Base-by-base conservation (phyloP, 2,113 vertebrate species). In the zebrafish (Danio rerio) region DNA sequence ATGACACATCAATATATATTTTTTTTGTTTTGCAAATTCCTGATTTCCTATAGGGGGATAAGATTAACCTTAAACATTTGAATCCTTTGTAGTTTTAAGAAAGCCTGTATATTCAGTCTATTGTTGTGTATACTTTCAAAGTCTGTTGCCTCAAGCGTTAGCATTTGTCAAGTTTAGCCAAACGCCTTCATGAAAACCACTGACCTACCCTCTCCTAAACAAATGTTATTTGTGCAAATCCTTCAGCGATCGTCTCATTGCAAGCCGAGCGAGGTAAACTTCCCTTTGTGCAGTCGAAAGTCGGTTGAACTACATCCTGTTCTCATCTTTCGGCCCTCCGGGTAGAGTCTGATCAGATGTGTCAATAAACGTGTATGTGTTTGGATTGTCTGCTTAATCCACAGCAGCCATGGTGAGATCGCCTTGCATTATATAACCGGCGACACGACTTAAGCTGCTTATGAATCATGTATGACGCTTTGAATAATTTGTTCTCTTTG, bases 401-500 rank as follows among this genome's bases (percentile, higher is more conserved):
- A 74, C 7, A 5, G 21, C 47, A 20, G 66, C 62, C 77, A 74
- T 15, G 43, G 9, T 55, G 63, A 83, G 16, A 78, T 55, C 56
- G 42, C 9, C 45, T 61, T 72, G 43, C 16, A 40, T 83, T 21
- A 62, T 31, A 80, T 55, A 78, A 66, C 15, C 16, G 42, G 15
- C 40, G 49, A 56, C 77, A 83, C 13, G 12, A 8, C 52, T 52
- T 70, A 59, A 69, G 71, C 68, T 56, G 50, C 21, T 74, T 16
- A 74, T 82, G 11, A 71, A 85, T 62, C 13, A 78, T 78, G 43
- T 42, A 73, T 21, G 52, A 85, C 52, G 59, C 42, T 78, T 63
- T 78, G 56, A 79, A 82, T 85, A 68, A 85, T 82, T 78, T 31
- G 40, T 56, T 74, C 40, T 53, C n/a, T 70, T 70, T 81, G 15